Base-by-base conservation (phyloP, 2,797 vertebrate species). In the Cygnus olor region DNA sequence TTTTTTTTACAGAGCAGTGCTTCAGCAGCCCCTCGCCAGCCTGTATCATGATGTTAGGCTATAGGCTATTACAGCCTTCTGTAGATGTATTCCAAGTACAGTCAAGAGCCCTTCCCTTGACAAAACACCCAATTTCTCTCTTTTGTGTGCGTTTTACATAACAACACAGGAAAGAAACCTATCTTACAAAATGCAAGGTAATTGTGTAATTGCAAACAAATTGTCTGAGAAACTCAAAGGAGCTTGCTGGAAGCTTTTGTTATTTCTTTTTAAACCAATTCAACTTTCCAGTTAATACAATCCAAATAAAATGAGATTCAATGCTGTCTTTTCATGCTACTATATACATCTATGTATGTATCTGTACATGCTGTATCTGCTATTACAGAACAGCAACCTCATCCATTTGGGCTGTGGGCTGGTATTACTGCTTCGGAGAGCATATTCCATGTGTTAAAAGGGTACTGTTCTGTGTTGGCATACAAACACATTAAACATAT, bases 21-120 rank as follows among this genome's bases (percentile, higher is more conserved):
- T 53, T 32, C 34, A 14, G 7, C 30, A 80, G 27, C 19, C 58
- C 3, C 2, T 4, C 3, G 20, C 17, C 49, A 57, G n/a, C 54
- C 36, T 1, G 0, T 2, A 4, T 0, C n/a, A 19, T 3, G 7
- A 0, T 38, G 27, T 14, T 66, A 30, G 16, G 25, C 2, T 44
- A 38, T 66, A 30, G 16, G 25, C 2, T 44, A 38, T 7, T 49
- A 44, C 40, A 81, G 49, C 49, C 24, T 49, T 51, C 25, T 51
- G 49, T 14, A 51, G 14, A 22, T 85, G 2, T 56, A 56, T 78
- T 82, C 91, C 6, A 10, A 6, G 42, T 36, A 21, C 0, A 54
- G 40, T 25, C 38, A 71, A 54, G 42, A 76, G n/a, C 32, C 1
- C 0, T 27, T 60, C 54, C n/a, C 27, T 74, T 76, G 47, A 63